Percentiles rank a stretch among this genome's conserved stretches.
Evolutionary conservation across 1,140 invertebrate genomes (phyloP).

Genomic region (Helicoverpa zea): DNA sequence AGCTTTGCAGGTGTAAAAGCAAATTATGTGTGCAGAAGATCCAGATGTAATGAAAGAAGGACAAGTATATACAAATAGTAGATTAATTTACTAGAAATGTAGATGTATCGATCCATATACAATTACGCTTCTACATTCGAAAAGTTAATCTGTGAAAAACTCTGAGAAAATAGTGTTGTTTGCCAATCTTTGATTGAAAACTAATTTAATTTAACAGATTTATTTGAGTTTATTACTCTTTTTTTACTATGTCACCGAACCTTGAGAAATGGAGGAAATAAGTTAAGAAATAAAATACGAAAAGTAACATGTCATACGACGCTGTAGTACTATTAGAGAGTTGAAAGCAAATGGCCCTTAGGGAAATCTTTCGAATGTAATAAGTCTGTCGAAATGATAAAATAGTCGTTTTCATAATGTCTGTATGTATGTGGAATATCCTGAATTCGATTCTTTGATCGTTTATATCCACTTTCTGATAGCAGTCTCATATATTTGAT

Average conservation of each 20-base stretch:
- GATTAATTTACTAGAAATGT: too few relatives aligned
- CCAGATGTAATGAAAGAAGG: background rate
- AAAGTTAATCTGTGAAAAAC: too few relatives aligned
- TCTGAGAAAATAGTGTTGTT: background rate
- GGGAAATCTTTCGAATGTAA: slow-evolving; percentile 31
- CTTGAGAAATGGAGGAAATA: background rate
- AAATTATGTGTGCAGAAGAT: background rate
- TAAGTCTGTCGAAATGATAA: background rate
- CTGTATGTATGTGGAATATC: background rate
- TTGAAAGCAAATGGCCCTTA: background rate
- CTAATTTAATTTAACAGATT: slow-evolving; percentile 24
- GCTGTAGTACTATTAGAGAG: background rate
- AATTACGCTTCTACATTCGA: too few relatives aligned
- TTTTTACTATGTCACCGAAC: background rate
- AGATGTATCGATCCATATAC: too few relatives aligned
- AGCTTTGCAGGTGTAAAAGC: background rate
- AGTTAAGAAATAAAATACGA: background rate
- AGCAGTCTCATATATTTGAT: background rate
- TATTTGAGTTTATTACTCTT: background rate
- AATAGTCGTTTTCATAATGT: background rate
- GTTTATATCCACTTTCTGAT: background rate
- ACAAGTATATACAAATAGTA: too few relatives aligned
- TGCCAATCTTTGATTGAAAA: slow-evolving; percentile 14
- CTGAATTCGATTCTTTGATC: background rate
- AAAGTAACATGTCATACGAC: background rate